These are phyloP conservation scores for Sebastes hubbsi DNA, from an alignment of 2,797 vertebrate genomes.

Conservation along the genomic window DNA sequence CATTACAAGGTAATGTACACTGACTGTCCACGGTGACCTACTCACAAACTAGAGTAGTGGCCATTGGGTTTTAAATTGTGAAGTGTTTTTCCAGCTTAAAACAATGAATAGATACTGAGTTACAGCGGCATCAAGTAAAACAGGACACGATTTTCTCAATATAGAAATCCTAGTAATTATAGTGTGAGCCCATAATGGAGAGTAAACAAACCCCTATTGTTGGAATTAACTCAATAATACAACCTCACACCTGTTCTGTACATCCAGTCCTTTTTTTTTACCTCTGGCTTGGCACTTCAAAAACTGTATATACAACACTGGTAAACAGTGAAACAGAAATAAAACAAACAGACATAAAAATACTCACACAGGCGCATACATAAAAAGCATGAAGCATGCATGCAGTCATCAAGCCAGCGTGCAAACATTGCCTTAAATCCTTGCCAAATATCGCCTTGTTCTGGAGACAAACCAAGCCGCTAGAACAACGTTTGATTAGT, in stretches of 20 bases:
- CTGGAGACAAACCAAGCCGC: constrained; percentile 72
- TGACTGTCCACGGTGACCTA: background rate
- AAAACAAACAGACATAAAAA: background rate
- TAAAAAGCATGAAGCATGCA: constrained; percentile 33
- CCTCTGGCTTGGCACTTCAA: constrained; percentile 9
- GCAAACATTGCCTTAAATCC: constrained; percentile 57
- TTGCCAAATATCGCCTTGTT: constrained; percentile 58
- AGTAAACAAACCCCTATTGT: constrained; percentile 4
- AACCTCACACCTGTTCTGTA: constrained; percentile 23
- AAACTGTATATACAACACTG: background rate
- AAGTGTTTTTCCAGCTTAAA: background rate
- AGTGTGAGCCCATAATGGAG: background rate
- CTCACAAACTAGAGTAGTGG: background rate
- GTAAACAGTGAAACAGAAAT: background rate
- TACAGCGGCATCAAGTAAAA: background rate
- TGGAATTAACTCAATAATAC: constrained; percentile 24
- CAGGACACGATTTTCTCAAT: background rate
- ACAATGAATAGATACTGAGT: background rate
- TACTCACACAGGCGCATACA: constrained; percentile 1
- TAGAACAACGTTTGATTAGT: constrained; percentile 89
- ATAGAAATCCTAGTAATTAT: background rate
- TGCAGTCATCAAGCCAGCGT: constrained; percentile 59
- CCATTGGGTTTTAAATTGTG: background rate
- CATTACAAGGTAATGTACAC: background rate
- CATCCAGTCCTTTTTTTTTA: background rate